Evolutionary conservation across 2,797 vertebrate genomes (phyloP), one percentile per base, ranked within the genome.

Genomic region (Pseudomugil tenellus): DNA sequence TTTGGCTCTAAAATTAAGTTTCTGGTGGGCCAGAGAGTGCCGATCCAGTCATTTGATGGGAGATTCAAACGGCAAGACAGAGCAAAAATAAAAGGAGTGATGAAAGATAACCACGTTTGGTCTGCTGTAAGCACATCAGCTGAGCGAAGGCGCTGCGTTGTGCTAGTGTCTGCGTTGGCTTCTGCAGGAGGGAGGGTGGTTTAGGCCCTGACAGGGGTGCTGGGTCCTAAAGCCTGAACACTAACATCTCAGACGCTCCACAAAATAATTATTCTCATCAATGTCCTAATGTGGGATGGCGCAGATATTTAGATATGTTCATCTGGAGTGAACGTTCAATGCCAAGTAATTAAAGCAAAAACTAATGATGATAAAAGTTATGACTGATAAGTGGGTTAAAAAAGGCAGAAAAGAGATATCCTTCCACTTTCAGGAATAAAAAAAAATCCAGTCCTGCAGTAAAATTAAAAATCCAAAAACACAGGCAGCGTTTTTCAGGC

Each of bases 191-290:
- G 87, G 80, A 57, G 83, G 93, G 89, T 61, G 75, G 59, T 58
- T 23, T 87, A 67, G 85, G 80, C 80, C 80, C 79, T 73, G 64
- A 59, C 76, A 60, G 76, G 59, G 83, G 59, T 26, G 64, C 96
- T 93, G 95, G 96, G 96, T 97, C 97, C 96, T 97, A 97, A 92
- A 92, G 95, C 93, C 93, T 84, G 73, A 79, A 68, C 0, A 12
- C 17, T 1, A 28, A 0, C 32, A 7, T n/a, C 53, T 26, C 9
- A 26, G 12, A 62, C 46, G 23, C 35, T 35, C 59, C 63, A 58
- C 25, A 61, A 61, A 64, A 77, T 59, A 83, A n/a, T 43, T 63
- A 56, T 53, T 52, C 37, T 37, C 58, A 58, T 35, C 13, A 49
- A 32, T 43, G 16, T 52, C 56, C 16, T 58, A 6, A 31, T 32